phyloP scores from a whole-genome alignment of 1,140 invertebrate species.

The Macrosteles quadrilineatus region DNA sequence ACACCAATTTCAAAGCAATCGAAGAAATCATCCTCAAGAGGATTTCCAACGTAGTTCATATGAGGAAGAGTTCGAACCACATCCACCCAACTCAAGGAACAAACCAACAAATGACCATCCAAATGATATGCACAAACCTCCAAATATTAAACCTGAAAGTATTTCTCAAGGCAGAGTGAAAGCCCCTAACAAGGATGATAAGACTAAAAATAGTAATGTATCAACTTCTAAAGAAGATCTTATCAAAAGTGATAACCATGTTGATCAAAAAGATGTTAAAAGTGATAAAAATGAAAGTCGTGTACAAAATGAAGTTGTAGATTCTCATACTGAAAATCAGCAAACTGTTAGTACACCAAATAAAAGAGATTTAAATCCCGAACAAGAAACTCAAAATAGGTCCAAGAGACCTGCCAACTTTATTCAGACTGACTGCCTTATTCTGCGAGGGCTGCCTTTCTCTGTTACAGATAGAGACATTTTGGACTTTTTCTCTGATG shows the following conservation, averaged over 20 bases:
- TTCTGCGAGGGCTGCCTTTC: constrained; percentile 73
- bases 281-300: not conserved
- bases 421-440: constrained; percentile 61
- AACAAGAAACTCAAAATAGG: not conserved
- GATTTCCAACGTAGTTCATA: no score
- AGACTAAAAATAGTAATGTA: not conserved
- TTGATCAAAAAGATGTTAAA: not conserved
- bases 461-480: constrained; percentile 74
- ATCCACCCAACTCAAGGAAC: no score
- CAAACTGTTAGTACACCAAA: not conserved
- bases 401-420: not conserved
- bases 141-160: no score
- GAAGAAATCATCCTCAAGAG: not conserved
- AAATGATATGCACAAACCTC: no score
- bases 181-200: not conserved
- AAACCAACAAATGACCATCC: no score
- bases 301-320: not conserved
- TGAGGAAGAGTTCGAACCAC: no score
- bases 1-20: not conserved
- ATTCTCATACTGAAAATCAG: not conserved
- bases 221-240: not conserved
- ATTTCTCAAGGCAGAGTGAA: not conserved
- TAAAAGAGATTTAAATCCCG: not conserved
- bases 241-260: not conserved
- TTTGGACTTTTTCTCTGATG: constrained; percentile 75